These are phyloP conservation scores for Pristionchus entomophagus DNA, from an alignment of 2,888 invertebrate genomes.

Conservation along the genomic window DNA sequence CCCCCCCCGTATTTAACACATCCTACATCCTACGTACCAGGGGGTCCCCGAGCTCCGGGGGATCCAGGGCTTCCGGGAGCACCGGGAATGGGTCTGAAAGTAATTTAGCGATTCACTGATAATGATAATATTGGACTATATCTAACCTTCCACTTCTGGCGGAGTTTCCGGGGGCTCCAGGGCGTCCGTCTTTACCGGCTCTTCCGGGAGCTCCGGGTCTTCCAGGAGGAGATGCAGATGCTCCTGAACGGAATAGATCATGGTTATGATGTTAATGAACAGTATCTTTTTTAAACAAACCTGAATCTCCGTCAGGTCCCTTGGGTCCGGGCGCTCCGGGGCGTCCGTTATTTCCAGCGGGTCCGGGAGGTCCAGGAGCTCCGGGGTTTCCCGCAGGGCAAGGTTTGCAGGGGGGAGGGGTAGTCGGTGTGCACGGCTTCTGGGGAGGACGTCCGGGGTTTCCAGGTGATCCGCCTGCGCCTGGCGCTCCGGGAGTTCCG, in stretches of 20 bases:
- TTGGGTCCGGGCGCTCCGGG: conserved; percentile 27
- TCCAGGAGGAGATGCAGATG: neutral
- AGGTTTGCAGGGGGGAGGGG: conserved; percentile 20
- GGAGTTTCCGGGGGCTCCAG: conserved; percentile 25
- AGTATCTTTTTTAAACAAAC: too few relatives aligned
- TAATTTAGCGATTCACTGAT: too few relatives aligned
- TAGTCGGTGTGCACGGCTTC: neutral
- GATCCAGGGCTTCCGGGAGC: neutral
- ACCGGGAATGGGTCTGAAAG: conserved; percentile 10
- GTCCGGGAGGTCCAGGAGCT: conserved; percentile 34
- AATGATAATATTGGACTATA: too few relatives aligned
- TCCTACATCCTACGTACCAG: neutral
- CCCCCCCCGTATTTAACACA: too few relatives aligned
- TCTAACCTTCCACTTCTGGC: neutral
- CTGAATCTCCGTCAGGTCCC: neutral
- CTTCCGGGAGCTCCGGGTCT: neutral
- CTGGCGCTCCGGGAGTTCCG: conserved; percentile 36
- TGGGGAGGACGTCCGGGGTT: conserved; percentile 21
- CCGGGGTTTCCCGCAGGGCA: neutral
- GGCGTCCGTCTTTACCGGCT: conserved; percentile 1
- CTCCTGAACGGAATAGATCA: neutral
- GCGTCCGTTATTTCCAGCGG: conserved; percentile 28
- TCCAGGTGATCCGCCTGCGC: neutral
- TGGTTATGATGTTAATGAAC: too few relatives aligned
- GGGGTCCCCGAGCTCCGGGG: neutral